Conservation (phyloP, 2,113 vertebrate species). For the Procapra przewalskii region DNA sequence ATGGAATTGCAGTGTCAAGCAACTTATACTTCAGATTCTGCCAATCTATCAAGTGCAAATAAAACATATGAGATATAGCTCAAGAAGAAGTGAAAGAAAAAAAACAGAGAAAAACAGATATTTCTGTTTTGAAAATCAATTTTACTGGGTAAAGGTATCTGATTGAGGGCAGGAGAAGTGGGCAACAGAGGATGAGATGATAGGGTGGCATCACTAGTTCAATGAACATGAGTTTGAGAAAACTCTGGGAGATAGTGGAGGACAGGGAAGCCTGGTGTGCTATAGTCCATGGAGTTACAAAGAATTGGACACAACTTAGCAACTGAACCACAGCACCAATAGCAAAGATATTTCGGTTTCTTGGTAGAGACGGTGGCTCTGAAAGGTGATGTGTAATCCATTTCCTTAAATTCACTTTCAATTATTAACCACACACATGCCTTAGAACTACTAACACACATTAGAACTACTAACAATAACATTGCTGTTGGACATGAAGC, state of each 20-base stretch:
- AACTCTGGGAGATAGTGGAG: not conserved
- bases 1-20: not conserved
- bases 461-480: not conserved
- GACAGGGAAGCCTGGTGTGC: not conserved
- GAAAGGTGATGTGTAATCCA: not conserved
- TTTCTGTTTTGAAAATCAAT: not conserved
- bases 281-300: not conserved
- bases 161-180: not conserved
- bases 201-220: not conserved
- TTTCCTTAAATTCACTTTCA: not conserved
- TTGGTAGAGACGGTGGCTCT: not conserved
- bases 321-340: not conserved
- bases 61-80: not conserved
- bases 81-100: not conserved
- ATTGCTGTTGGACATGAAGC: not conserved
- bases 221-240: not conserved
- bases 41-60: not conserved
- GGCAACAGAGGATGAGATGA: not conserved
- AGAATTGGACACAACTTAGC: not conserved
- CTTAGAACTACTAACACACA: not conserved
- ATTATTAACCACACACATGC: not conserved
- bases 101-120: not conserved
- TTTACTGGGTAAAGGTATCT: not conserved
- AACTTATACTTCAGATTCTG: not conserved
- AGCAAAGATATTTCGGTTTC: not conserved